Conservation (phyloP, 2,797 vertebrate genomes). For the Falco berigora region DNA sequence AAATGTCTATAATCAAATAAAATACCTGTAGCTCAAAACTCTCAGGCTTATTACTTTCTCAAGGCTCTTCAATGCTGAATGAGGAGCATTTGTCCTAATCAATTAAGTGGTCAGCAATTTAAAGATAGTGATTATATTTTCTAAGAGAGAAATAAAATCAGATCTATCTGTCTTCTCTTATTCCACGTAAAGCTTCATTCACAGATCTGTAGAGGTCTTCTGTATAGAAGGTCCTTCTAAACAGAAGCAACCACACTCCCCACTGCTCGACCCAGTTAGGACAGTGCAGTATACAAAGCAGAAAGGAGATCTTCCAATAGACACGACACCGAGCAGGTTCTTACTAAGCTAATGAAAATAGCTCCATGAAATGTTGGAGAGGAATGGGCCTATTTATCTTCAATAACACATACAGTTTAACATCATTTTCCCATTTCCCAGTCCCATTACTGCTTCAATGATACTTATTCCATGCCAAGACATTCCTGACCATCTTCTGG, state of each 20-base stretch:
- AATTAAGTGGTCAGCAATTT: background rate
- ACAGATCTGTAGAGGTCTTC: background rate
- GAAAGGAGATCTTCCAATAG: background rate
- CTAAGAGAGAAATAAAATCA: background rate
- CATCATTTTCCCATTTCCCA: background rate
- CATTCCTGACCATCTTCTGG: background rate
- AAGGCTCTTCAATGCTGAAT: background rate
- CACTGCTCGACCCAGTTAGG: background rate
- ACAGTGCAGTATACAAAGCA: background rate
- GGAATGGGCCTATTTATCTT: background rate
- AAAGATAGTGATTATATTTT: background rate
- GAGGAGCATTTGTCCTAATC: background rate
- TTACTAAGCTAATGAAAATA: background rate
- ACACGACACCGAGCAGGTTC: background rate
- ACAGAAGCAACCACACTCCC: background rate
- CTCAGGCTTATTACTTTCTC: background rate
- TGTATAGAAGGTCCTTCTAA: background rate
- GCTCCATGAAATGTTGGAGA: background rate
- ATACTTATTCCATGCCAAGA: background rate
- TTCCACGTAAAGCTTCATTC: background rate
- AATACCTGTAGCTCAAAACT: background rate
- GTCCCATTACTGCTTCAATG: background rate
- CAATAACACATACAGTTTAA: background rate
- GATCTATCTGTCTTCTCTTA: background rate
- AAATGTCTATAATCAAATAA: background rate